A percentile compares a stretch with the other conserved stretches of the same genome.
phyloP scores from a whole-genome alignment of 2,888 invertebrate species.

The Drosophila bunnanda region DNA sequence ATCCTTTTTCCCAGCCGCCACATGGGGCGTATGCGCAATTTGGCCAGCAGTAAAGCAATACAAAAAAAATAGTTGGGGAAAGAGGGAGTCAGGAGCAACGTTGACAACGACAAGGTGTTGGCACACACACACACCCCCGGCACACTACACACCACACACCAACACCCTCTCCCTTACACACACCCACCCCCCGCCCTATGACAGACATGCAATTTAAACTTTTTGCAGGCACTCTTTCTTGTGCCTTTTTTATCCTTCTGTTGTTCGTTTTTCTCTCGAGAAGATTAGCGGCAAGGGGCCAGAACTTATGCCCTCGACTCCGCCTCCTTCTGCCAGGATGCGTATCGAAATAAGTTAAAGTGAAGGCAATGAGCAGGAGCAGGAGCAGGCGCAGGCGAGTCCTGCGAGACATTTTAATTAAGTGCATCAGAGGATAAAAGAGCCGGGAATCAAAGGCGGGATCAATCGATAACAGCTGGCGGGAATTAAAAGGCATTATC shows the following conservation, averaged over 20 bases:
- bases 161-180: neutral
- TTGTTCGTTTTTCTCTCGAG: neutral
- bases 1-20: conserved; percentile 10
- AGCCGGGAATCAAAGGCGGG: neutral
- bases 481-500: conserved; percentile 8
- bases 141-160: conserved; percentile 1
- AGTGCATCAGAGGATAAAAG: conserved; percentile 21
- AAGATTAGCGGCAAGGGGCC: conserved; percentile 33
- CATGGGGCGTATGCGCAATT: conserved; percentile 70
- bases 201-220: conserved; percentile 53
- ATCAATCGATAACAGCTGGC: conserved; percentile 23
- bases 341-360: conserved; percentile 42
- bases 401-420: conserved; percentile 41
- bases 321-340: neutral
- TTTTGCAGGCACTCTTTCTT: conserved; percentile 21
- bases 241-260: neutral
- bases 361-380: conserved; percentile 3
- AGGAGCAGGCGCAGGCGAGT: neutral
- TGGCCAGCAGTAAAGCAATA: conserved; percentile 27
- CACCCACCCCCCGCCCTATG: neutral
- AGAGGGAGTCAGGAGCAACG: conserved; percentile 5
- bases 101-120: conserved; percentile 56
- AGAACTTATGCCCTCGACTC: conserved; percentile 50
- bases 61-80: neutral
- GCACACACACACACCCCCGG: conserved; percentile 16